Percentiles rank a stretch among this genome's conserved stretches.
Conservation (phyloP, 2,797 vertebrate genomes). For the Diceros bicornis region DNA sequence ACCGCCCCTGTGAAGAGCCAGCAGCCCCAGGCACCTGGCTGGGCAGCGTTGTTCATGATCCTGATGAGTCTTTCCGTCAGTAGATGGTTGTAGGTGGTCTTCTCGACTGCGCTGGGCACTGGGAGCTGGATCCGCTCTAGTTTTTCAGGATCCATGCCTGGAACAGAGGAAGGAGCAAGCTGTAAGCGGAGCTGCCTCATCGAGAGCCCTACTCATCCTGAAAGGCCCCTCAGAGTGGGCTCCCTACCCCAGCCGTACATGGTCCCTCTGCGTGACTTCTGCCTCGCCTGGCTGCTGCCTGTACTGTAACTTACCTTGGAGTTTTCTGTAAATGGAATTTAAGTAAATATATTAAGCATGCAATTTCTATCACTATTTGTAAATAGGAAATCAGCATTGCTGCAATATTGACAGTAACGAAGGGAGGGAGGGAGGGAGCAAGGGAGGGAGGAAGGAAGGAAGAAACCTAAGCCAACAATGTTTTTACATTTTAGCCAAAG, state of each 20-base stretch:
- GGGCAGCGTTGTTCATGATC: slow-evolving; percentile 96
- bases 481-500: neutral
- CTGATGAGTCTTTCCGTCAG: slow-evolving; percentile 96
- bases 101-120: slow-evolving; percentile 92
- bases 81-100: slow-evolving; percentile 94
- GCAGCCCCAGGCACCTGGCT: slow-evolving; percentile 91
- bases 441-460: neutral
- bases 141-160: slow-evolving; percentile 95
- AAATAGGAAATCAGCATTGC: neutral
- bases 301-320: neutral
- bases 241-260: accelerated
- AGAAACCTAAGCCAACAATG: neutral
- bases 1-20: neutral
- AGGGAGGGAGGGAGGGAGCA: neutral
- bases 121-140: slow-evolving; percentile 96
- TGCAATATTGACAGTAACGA: neutral
- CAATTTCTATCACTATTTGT: neutral
- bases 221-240: neutral
- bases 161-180: neutral
- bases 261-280: neutral
- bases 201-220: neutral
- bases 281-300: neutral
- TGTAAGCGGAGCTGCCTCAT: neutral
- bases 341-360: neutral
- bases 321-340: neutral